Conservation (phyloP, 1,140 invertebrate genomes). For the Laupala kohalensis region DNA sequence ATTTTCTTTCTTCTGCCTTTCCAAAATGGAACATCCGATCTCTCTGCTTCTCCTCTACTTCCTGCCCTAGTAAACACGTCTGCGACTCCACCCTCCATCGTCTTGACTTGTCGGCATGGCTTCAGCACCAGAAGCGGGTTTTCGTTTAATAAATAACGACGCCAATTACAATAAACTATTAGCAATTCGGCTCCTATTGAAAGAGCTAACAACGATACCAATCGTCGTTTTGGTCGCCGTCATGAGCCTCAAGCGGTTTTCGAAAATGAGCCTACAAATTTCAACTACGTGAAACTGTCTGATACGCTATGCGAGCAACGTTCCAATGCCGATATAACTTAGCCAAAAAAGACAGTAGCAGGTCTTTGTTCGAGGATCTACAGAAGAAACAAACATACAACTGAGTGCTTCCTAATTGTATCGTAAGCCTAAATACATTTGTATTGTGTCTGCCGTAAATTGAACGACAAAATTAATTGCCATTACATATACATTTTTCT, state of each 20-base stretch:
- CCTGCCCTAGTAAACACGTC: no score
- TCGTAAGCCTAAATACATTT: not conserved
- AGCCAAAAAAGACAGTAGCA: not conserved
- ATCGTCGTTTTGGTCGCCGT: not conserved
- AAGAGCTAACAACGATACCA: not conserved
- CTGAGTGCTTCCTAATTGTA: not conserved
- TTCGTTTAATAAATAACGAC: not conserved
- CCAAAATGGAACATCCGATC: not conserved
- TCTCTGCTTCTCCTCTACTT: no score
- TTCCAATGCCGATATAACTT: not conserved
- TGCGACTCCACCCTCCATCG: no score
- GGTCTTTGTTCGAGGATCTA: not conserved
- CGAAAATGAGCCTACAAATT: not conserved
- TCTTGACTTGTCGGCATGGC: no score
- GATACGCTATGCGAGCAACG: not conserved
- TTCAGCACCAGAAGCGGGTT: not conserved
- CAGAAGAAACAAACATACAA: not conserved
- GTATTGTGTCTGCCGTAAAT: not conserved
- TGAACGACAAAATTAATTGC: no score
- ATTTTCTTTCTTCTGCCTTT: no score
- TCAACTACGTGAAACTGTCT: not conserved
- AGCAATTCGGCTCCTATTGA: not conserved
- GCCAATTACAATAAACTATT: not conserved
- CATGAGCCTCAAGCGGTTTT: not conserved
- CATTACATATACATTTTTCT: no score